These are phyloP conservation scores for Trichopria drosophilae DNA, from an alignment of 2,888 invertebrate species.

Conservation along the genomic window DNA sequence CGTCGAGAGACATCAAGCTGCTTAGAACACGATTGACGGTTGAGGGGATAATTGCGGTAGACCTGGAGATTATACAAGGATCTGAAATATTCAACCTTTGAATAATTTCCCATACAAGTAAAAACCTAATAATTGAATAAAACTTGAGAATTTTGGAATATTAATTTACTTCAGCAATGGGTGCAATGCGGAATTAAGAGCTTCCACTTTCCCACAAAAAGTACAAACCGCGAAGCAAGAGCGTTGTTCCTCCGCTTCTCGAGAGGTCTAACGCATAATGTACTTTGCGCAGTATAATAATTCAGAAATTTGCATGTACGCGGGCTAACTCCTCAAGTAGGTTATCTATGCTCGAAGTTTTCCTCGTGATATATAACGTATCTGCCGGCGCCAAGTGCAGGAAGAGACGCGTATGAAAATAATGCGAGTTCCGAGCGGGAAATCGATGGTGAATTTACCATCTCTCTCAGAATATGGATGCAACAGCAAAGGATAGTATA, in stretches of 20 bases:
- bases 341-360: constrained; percentile 58
- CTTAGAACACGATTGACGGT: background rate
- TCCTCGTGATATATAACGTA: constrained; percentile 51
- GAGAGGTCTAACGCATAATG: constrained; percentile 40
- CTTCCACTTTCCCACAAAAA: too few relatives aligned
- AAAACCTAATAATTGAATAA: too few relatives aligned
- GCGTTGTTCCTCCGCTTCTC: too few relatives aligned
- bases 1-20: background rate
- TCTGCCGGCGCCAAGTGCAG: constrained; percentile 36
- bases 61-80: too few relatives aligned
- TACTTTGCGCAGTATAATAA: constrained; percentile 55
- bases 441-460: constrained; percentile 21
- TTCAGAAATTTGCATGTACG: constrained; percentile 59
- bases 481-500: background rate
- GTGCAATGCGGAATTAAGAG: too few relatives aligned
- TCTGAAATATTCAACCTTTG: too few relatives aligned
- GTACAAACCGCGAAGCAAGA: too few relatives aligned
- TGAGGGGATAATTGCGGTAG: too few relatives aligned
- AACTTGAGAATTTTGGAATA: too few relatives aligned
- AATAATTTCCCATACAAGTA: too few relatives aligned
- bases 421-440: constrained; percentile 26
- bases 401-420: constrained; percentile 32
- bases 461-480: background rate
- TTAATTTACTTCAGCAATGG: too few relatives aligned
- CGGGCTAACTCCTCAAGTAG: constrained; percentile 59